Evolutionary conservation across 2,113 vertebrate genomes (phyloP), one percentile per base, ranked within the genome.

Genomic region (Tychaedon coryphoeus): DNA sequence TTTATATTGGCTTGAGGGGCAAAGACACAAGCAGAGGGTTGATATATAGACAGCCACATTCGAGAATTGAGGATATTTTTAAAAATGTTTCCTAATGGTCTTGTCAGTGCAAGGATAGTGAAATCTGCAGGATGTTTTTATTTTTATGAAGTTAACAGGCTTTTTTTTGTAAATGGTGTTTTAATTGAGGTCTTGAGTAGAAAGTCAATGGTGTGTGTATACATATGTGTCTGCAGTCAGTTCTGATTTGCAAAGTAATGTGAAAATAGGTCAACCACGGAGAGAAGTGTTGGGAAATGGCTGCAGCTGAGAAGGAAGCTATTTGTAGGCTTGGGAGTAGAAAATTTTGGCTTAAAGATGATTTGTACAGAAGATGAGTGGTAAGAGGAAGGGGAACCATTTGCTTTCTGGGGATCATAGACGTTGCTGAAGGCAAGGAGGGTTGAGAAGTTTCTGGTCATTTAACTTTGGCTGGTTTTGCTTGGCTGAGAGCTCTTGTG

Each of bases 211-310:
- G 90, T 95, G 93, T 96, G 90, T 90, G 23, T 62, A 86, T 92
- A 88, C 90, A 90, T 95, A 73, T 58, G 78, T 95, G 95, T 92
- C 93, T 96, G 90, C 90, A 95, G 94, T 97, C 92, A 86, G 92
- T 96, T 96, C 82, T 96, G 31, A 95, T 96, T 97, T 96, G 90
- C 85, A 77, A 82, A 97, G 82, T 74, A 92, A 88, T 77, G 82
- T 95, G 94, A 77, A 96, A 96, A 96, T 96, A 95, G 96, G 95
- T 96, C 96, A 96, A 64, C 64, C 85, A 93, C 75, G 12, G 78
- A 94, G 77, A 91, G 51, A 34, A 92, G 69, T 25, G 75, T 38
- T 90, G 78, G 72, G 82, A 80, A 96, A 82, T 34, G 71, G 84
- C 87, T 92, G 84, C 61, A 56, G 70, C 90, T 83, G 78, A 86